Evolutionary conservation across 2,113 vertebrate species (phyloP).

Genomic region (Daubentonia madagascariensis): DNA sequence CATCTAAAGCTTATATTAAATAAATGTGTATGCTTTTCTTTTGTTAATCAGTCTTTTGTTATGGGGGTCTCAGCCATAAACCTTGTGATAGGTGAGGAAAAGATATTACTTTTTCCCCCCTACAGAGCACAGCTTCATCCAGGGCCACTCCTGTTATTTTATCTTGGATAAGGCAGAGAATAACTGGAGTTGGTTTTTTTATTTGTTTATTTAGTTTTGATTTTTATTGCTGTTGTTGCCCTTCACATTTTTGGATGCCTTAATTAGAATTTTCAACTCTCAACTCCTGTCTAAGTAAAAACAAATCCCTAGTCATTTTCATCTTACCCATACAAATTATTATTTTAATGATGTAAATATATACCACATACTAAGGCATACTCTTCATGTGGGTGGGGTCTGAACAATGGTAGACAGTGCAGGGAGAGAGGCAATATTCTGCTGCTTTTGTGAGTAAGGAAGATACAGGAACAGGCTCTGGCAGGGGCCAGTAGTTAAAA

Average conservation of each 20-base stretch:
- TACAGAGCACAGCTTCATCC: not conserved
- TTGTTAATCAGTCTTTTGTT: not conserved
- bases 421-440: not conserved
- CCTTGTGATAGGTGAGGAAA: not conserved
- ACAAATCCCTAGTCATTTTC: not conserved
- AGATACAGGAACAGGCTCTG: not conserved
- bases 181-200: not conserved
- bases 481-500: not conserved
- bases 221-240: not conserved
- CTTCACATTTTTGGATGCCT: not conserved
- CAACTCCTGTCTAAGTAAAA: slow-evolving; percentile 31
- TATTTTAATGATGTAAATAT: not conserved
- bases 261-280: not conserved
- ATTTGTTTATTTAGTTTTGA: not conserved
- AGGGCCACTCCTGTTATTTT: not conserved
- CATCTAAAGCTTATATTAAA: not conserved
- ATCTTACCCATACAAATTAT: not conserved
- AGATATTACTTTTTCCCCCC: not conserved
- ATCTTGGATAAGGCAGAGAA: not conserved
- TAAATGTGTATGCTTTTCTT: not conserved
- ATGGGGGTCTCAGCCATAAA: not conserved
- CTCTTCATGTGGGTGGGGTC: not conserved
- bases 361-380: not conserved
- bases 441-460: not conserved
- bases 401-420: not conserved